Base-by-base conservation (phyloP, 2,888 invertebrate genomes). In the Apamea monoglypha region DNA sequence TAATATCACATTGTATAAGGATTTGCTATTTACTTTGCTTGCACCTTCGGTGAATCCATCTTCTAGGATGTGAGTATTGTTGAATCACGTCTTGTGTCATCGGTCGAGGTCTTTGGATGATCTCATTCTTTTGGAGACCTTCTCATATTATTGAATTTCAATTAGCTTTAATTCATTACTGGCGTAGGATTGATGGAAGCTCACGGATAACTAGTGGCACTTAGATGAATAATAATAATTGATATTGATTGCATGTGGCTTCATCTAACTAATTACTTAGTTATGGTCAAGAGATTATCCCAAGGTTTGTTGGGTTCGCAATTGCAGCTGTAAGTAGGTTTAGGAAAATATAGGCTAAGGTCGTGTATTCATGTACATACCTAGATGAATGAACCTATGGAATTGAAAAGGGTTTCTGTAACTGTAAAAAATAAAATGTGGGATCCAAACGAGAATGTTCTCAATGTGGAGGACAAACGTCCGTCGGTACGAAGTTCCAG, bases 21-120 rank as follows among this genome's bases (percentile, higher is more conserved):
- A 80, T 76, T 80, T 76, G 76, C 50, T 86, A 87, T 89, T 89
- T 86, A 81, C 84, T 83, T 87, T 86, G 80, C 82, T 78, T 78
- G 79, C 75, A 79, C 64, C 81, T 80, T 86, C 76, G 81, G 82
- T 81, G 79, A 87, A 87, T 84, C 75, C 81, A 77, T 87, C 81
- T 86, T 87, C 80, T 67, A 84, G 85, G 90, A 90, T 88, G 83
- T 86, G 86, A 82, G 83, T 90, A 88, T 90, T 91, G 89, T 95
- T 94, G 92, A 95, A 94, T 94, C 94, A 94, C 90, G 91, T 90
- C 91, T 94, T 93, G 94, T 94, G 94, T 95, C 94, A 94, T 95
- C 92, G 87, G 87, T 88, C 94, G 94, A 95, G 95, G 94, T 92
- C 94, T 94, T 88, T 76, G 68, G 91, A 92, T 95, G 95, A 96